Percentiles rank a stretch among this genome's conserved stretches.
These are phyloP conservation scores for Pelmatolapia mariae DNA, from an alignment of 2,113 vertebrate genomes.

Conservation along the genomic window DNA sequence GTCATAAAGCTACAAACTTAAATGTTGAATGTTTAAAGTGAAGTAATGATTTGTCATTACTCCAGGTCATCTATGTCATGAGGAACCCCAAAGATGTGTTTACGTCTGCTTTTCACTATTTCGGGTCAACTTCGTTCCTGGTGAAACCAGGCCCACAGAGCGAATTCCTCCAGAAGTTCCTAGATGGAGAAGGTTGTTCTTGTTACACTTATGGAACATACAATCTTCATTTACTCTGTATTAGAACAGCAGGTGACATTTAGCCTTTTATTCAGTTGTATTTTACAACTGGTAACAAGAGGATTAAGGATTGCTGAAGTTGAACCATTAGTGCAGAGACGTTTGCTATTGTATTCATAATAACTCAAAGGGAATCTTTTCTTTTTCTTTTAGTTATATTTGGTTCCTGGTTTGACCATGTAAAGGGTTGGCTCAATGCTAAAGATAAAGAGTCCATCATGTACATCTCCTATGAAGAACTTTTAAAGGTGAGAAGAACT, in stretches of 20 bases:
- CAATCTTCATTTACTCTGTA: neutral
- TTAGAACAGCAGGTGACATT: neutral
- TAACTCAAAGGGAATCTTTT: neutral
- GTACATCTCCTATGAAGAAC: slow-evolving; percentile 51
- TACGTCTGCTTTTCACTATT: slow-evolving; percentile 64
- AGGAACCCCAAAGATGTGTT: slow-evolving; percentile 73
- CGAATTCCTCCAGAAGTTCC: slow-evolving; percentile 68
- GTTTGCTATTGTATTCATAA: neutral
- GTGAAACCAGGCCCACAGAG: slow-evolving; percentile 55
- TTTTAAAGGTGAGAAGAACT: slow-evolving; percentile 5
- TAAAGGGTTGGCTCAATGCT: slow-evolving; percentile 64
- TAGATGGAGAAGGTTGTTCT: slow-evolving; percentile 61
- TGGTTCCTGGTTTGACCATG: slow-evolving; percentile 74
- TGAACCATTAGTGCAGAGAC: neutral
- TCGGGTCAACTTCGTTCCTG: slow-evolving; percentile 43
- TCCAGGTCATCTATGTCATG: slow-evolving; percentile 67
- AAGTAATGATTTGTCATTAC: neutral
- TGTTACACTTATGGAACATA: neutral
- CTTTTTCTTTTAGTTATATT: slow-evolving; percentile 48
- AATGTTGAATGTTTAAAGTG: neutral
- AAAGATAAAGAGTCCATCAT: slow-evolving; percentile 42
- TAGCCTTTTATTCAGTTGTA: neutral
- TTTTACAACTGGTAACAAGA: neutral
- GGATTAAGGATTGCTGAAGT: neutral
- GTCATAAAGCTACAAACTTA: neutral